These are phyloP conservation scores for Azemiops feae DNA, from an alignment of 2,113 vertebrate species.

Conservation along the genomic window DNA sequence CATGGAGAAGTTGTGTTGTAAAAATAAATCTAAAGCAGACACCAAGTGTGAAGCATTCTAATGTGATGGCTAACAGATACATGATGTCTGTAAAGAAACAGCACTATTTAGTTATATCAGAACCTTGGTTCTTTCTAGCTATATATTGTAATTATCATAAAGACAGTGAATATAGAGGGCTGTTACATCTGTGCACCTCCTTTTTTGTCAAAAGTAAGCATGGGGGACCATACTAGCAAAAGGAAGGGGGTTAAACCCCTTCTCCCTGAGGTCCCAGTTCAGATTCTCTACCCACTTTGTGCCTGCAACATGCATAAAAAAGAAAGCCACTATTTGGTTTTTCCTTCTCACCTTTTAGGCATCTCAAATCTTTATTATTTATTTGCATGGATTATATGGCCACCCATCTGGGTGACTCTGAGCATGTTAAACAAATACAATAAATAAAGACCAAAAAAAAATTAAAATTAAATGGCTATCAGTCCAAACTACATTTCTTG, in stretches of 20 bases:
- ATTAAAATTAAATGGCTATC: neutral
- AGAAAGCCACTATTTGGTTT: neutral
- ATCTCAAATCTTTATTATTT: neutral
- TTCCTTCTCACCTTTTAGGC: neutral
- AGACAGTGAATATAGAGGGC: neutral
- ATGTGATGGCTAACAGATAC: neutral
- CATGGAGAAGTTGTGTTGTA: neutral
- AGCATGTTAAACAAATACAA: neutral
- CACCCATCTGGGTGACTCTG: neutral
- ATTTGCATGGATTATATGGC: neutral
- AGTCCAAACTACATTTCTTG: neutral
- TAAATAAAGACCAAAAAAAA: neutral
- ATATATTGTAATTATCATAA: neutral
- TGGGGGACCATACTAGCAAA: neutral
- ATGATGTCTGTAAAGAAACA: neutral
- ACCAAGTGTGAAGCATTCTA: neutral
- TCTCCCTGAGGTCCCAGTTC: neutral
- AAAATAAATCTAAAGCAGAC: neutral
- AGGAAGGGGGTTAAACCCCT: neutral
- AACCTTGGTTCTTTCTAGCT: neutral
- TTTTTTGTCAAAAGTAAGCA: neutral
- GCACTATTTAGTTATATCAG: neutral
- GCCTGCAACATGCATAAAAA: neutral
- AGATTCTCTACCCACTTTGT: neutral
- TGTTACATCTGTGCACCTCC: neutral